Percentiles rank a stretch among this genome's conserved stretches.
phyloP scores from a whole-genome alignment of 2,888 invertebrate species.

The Hypsopygia costalis region DNA sequence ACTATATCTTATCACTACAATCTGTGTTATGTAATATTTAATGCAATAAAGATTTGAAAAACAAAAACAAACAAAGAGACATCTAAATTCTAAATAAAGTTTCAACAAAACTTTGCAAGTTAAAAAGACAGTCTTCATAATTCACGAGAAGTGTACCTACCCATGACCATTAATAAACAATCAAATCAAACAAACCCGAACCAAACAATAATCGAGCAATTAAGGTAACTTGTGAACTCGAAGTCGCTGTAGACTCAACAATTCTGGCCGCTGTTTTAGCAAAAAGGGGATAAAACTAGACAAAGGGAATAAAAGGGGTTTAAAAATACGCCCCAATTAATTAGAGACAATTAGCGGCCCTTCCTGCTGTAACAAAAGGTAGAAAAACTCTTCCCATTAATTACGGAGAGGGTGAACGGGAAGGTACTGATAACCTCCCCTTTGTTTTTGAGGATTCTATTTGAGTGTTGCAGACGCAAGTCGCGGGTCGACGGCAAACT shows the following conservation, averaged over 20 bases:
- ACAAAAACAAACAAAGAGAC: too few relatives aligned
- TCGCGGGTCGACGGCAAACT: not conserved
- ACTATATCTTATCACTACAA: too few relatives aligned
- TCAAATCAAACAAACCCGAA: conserved; percentile 4
- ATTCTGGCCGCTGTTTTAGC: conserved; percentile 42
- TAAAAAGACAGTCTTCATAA: too few relatives aligned
- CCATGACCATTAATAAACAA: conserved; percentile 2
- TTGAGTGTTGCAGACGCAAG: not conserved
- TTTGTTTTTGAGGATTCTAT: conserved; percentile 50
- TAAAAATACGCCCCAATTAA: conserved; percentile 75
- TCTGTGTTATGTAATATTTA: too few relatives aligned
- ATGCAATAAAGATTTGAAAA: too few relatives aligned
- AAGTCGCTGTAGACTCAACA: conserved; percentile 41
- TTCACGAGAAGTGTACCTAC: not conserved
- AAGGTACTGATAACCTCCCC: conserved; percentile 42
- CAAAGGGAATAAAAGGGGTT: conserved; percentile 61
- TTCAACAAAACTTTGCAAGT: too few relatives aligned
- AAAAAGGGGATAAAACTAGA: conserved; percentile 26
- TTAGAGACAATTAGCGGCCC: conserved; percentile 76
- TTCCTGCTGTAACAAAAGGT: conserved; percentile 71
- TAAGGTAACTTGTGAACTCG: conserved; percentile 42
- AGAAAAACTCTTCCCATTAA: conserved; percentile 75
- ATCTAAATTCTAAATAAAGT: too few relatives aligned
- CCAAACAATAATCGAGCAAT: conserved; percentile 50
- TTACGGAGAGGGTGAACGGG: conserved; percentile 47